A percentile compares a stretch with the other conserved stretches of the same genome.
Evolutionary conservation across 2,888 invertebrate genomes (phyloP).

Genomic region (Dioctria rufipes): DNA sequence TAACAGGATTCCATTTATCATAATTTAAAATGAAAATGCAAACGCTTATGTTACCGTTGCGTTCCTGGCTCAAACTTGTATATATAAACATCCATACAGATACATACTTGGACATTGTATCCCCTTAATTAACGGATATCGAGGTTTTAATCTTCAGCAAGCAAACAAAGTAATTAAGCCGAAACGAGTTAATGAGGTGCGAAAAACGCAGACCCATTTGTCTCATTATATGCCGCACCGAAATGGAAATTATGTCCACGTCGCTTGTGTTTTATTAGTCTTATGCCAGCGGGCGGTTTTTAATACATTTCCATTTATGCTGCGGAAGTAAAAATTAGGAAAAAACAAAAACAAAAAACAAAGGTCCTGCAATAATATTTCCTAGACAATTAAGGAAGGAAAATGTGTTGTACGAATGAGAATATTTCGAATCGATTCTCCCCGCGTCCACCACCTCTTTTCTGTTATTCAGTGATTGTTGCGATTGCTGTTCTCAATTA

Average conservation of each 20-base stretch:
- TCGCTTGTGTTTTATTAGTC: slow-evolving; percentile 40
- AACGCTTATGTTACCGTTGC: neutral
- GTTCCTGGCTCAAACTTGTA: too few relatives aligned
- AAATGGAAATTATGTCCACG: slow-evolving; percentile 53
- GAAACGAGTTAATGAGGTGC: slow-evolving; percentile 52
- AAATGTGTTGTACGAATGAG: neutral
- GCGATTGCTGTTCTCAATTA: neutral
- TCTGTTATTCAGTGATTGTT: too few relatives aligned
- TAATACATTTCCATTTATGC: slow-evolving; percentile 6
- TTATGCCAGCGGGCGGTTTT: slow-evolving; percentile 18
- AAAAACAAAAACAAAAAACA: neutral
- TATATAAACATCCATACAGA: too few relatives aligned
- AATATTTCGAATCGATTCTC: neutral
- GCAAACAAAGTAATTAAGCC: slow-evolving; percentile 50
- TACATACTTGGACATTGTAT: too few relatives aligned
- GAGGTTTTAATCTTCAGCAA: slow-evolving; percentile 50
- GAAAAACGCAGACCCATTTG: slow-evolving; percentile 54
- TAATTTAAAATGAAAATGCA: slow-evolving; percentile 12
- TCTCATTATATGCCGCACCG: slow-evolving; percentile 48
- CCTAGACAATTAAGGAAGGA: slow-evolving; percentile 32
- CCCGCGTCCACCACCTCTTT: neutral
- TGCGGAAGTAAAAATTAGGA: slow-evolving; percentile 22
- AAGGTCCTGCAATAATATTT: slow-evolving; percentile 31
- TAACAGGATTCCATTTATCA: slow-evolving; percentile 12
- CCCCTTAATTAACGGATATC: slow-evolving; percentile 29